These are phyloP conservation scores for Numenius phaeopus DNA, from an alignment of 2,797 vertebrate species.

Conservation along the genomic window DNA sequence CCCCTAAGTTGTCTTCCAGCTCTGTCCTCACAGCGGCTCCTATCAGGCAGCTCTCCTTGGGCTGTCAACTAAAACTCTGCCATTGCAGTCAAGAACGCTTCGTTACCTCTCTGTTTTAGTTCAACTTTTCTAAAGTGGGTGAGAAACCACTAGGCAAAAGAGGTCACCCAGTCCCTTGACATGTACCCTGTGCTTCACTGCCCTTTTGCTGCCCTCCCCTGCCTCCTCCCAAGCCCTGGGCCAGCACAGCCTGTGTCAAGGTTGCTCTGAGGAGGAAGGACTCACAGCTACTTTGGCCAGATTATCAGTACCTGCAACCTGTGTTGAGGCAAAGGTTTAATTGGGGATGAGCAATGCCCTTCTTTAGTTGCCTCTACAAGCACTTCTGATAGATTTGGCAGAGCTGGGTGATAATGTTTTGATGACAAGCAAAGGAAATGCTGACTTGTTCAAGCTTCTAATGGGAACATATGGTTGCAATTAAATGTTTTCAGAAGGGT, in stretches of 20 bases:
- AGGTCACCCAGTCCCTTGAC: background rate
- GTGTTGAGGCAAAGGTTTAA: background rate
- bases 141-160: background rate
- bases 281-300: background rate
- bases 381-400: background rate
- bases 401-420: background rate
- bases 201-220: background rate
- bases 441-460: background rate
- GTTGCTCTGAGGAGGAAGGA: background rate
- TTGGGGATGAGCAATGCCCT: background rate
- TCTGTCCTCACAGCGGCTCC: background rate
- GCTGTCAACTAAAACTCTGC: background rate
- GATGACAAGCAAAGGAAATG: slow-evolving; percentile 10
- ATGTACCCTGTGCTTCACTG: background rate
- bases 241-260: background rate
- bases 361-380: background rate
- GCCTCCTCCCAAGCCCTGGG: background rate
- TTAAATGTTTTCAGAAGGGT: background rate
- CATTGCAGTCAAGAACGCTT: background rate
- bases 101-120: background rate
- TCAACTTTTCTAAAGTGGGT: background rate
- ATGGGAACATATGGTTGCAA: background rate
- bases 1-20: background rate
- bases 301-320: background rate
- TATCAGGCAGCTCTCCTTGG: background rate